A percentile compares a stretch with the other conserved stretches of the same genome.
phyloP scores from a whole-genome alignment of 2,888 invertebrate genomes.

The Crepidodera aurea region DNA sequence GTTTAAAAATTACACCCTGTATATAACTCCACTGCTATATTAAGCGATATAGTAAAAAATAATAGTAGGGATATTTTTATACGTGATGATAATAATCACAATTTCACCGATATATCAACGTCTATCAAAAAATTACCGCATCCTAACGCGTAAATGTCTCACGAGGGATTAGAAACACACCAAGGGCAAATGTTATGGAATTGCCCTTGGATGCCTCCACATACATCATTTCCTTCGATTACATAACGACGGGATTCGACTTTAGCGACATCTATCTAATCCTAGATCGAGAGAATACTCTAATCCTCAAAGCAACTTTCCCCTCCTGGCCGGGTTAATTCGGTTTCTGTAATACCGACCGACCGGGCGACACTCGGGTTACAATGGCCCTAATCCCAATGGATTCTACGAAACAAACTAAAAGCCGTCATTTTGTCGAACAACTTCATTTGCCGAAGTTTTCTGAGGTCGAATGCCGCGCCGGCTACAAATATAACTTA shows the following conservation, averaged over 20 bases:
- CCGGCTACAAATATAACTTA: slow-evolving; percentile 43
- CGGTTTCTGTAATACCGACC: slow-evolving; percentile 54
- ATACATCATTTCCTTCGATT: slow-evolving; percentile 46
- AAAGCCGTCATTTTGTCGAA: slow-evolving; percentile 58
- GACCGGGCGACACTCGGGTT: slow-evolving; percentile 52
- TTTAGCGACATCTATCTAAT: slow-evolving; percentile 56
- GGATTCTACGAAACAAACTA: slow-evolving; percentile 58
- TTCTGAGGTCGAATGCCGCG: slow-evolving; percentile 44
- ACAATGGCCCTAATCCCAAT: slow-evolving; percentile 58
- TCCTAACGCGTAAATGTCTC: too few species aligned
- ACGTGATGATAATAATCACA: too few species aligned
- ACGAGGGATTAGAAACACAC: slow-evolving; percentile 12
- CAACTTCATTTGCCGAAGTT: slow-evolving; percentile 54
- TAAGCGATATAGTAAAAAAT: too few species aligned
- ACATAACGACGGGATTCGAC: slow-evolving; percentile 30
- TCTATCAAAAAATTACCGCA: too few species aligned
- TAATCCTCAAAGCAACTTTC: slow-evolving; percentile 59
- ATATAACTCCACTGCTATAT: too few species aligned
- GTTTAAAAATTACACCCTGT: too few species aligned
- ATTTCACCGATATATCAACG: too few species aligned
- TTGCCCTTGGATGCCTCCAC: slow-evolving; percentile 13
- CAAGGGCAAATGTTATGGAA: slow-evolving; percentile 3
- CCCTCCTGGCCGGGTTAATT: slow-evolving; percentile 57
- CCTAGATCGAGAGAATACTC: slow-evolving; percentile 57
- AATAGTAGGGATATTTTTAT: too few species aligned